Conservation (phyloP, 2,888 invertebrate genomes). For the Acronicta aceris region DNA sequence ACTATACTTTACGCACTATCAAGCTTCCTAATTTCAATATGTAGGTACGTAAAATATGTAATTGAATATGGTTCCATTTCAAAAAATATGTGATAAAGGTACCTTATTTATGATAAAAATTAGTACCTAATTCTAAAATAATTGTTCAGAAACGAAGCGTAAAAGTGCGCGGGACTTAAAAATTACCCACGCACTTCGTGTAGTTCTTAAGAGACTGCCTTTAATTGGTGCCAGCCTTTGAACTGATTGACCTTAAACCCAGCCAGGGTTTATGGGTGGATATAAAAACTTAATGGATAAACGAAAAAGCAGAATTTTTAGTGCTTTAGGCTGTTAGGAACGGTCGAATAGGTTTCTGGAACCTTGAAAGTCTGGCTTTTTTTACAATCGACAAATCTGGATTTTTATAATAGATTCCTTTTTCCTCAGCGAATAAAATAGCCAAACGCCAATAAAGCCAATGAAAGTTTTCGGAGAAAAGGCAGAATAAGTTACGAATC, state of each 20-base stretch:
- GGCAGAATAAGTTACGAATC: not conserved
- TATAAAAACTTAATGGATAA: slow-evolving; percentile 51
- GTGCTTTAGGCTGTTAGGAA: slow-evolving; percentile 18
- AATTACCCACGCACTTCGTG: slow-evolving; percentile 23
- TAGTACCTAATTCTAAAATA: slow-evolving; percentile 10
- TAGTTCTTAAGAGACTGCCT: slow-evolving; percentile 38
- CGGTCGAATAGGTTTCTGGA: slow-evolving; percentile 26
- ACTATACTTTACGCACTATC: too few relatives aligned
- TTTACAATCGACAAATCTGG: slow-evolving; percentile 1
- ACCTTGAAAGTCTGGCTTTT: slow-evolving; percentile 47
- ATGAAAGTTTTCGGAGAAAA: not conserved
- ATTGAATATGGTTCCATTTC: too few relatives aligned
- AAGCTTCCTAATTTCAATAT: too few relatives aligned
- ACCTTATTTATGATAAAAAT: not conserved
- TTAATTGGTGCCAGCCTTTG: slow-evolving; percentile 51
- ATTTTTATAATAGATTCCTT: too few relatives aligned
- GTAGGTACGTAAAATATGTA: too few relatives aligned
- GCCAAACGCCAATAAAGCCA: not conserved
- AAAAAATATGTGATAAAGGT: too few relatives aligned
- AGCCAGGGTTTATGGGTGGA: slow-evolving; percentile 41
- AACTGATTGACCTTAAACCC: slow-evolving; percentile 51
- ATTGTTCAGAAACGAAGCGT: slow-evolving; percentile 15
- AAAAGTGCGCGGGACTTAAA: not conserved
- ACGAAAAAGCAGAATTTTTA: slow-evolving; percentile 46
- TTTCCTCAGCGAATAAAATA: too few relatives aligned